These are phyloP conservation scores for Stomatorhinus walkeri DNA, from an alignment of 2,797 vertebrate genomes.

Conservation along the genomic window DNA sequence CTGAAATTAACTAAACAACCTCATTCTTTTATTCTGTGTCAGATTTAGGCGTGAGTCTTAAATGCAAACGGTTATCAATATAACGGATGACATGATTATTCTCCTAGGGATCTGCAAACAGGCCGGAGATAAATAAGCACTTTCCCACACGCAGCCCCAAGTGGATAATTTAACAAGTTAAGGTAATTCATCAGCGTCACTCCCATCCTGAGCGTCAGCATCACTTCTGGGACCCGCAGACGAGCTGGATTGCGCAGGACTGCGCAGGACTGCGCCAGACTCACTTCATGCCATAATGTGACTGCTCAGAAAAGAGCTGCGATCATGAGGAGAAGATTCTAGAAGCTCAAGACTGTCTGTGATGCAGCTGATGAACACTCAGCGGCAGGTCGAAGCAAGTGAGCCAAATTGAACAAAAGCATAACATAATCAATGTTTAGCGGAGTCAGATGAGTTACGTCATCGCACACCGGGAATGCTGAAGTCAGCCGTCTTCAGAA, in stretches of 20 bases:
- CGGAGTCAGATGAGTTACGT: not conserved
- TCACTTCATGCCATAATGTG: not conserved
- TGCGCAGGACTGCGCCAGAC: not conserved
- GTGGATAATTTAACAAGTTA: not conserved
- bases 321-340: not conserved
- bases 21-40: not conserved
- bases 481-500: not conserved
- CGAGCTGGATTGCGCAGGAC: not conserved
- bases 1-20: not conserved
- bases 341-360: not conserved
- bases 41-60: not conserved
- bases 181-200: not conserved
- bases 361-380: not conserved
- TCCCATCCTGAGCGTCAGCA: not conserved
- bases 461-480: not conserved
- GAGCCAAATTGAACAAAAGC: not conserved
- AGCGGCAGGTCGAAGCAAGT: not conserved
- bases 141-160: not conserved
- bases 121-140: not conserved
- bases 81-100: not conserved
- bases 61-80: not conserved
- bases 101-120: not conserved
- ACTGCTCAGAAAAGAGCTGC: not conserved
- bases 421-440: not conserved
- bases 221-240: not conserved